Conservation (phyloP, 2,797 vertebrate species). For the Anguilla obscura region DNA sequence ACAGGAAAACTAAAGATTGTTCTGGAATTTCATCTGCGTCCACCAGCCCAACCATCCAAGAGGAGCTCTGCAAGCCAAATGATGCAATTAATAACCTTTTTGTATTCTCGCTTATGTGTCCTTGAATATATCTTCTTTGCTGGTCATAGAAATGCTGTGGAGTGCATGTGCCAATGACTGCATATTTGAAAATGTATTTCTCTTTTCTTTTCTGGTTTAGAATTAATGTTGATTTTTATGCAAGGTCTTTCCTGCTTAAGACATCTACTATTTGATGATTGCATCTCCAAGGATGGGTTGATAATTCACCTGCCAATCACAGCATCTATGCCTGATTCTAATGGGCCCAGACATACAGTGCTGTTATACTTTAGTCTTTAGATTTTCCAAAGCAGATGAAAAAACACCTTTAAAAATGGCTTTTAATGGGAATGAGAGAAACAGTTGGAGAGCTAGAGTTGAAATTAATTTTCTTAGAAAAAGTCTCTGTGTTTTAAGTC, state of each 20-base stretch:
- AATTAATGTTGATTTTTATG: constrained; percentile 13
- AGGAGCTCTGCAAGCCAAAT: constrained; percentile 41
- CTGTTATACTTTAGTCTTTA: constrained; percentile 6
- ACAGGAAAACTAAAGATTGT: constrained; percentile 20
- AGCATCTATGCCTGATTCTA: neutral
- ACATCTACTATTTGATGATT: neutral
- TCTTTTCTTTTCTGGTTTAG: constrained; percentile 12
- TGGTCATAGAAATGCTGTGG: constrained; percentile 46
- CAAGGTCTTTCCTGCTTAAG: neutral
- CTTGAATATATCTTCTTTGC: constrained; percentile 41
- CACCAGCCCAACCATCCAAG: constrained; percentile 29
- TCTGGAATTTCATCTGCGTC: constrained; percentile 18
- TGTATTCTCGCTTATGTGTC: constrained; percentile 37
- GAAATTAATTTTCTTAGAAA: neutral
- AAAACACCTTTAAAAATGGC: neutral
- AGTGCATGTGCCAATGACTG: constrained; percentile 65
- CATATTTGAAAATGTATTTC: neutral
- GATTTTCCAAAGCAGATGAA: neutral
- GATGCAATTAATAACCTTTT: constrained; percentile 22
- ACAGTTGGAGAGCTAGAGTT: neutral
- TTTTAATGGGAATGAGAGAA: neutral
- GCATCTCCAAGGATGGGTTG: constrained; percentile 5
- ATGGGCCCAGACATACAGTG: constrained; percentile 14
- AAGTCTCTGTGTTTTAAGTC: constrained; percentile 5
- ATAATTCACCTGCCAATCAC: constrained; percentile 30